Base-by-base conservation (phyloP, 2,888 invertebrate species). In the Marasmarcha lunaedactyla region DNA sequence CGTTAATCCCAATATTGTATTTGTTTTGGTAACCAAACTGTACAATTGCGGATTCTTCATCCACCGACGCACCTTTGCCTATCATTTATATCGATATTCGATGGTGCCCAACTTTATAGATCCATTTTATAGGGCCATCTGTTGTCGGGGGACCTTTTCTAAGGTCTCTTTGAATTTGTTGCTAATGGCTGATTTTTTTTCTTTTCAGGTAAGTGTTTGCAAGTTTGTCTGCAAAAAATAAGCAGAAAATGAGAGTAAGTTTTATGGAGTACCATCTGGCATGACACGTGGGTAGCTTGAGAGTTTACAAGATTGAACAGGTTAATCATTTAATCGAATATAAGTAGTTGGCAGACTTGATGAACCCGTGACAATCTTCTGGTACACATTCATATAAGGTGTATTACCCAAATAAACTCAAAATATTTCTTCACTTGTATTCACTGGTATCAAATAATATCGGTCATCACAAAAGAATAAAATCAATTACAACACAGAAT, bases 191-290 rank as follows among this genome's bases (percentile, higher is more conserved):
- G 52, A 48, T 59, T 67, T 68, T 20, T 66, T 60, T 54, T 57
- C 46, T 47, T 69, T 70, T 54, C 71, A 72, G 72, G 72, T 72
- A 72, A 66, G 71, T 60, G 48, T 62, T 55, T 57, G 56, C 63
- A 57, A 62, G 52, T 47, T 58, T 52, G 51, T 39, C 34, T 38
- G 37, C 45, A 55, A 57, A 58, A 62, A 61, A 57, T 55, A 49
- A 37, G 40, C 41, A 11, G 12, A 30, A 30, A 11, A 10, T 11
- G 12, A 47, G 47, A 46, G 52, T 46, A 46, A 46, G 39, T 47
- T 43, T 42, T 47, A 43, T 46, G 47, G 10, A 27, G 41, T 33
- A n/a, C 34, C 46, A 53, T 51, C 51, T 51, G 49, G 53, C 39
- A 46, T 41, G 48, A 51, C 55, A 55, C 62, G 68, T 68, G 60